These are phyloP conservation scores for Cheilosia grossa DNA, from an alignment of 2,888 invertebrate genomes.

Conservation along the genomic window DNA sequence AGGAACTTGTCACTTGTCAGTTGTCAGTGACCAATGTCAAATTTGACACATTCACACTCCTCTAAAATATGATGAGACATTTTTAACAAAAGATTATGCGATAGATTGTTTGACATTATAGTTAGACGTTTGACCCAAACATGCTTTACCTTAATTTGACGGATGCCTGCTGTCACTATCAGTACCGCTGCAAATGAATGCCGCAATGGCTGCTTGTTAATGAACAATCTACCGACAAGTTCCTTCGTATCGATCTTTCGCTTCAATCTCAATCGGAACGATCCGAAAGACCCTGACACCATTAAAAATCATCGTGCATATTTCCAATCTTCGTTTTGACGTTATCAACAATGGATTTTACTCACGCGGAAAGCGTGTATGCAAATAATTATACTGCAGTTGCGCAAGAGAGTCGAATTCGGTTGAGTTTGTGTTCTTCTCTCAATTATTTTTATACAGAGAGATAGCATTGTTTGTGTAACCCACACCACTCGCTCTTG, in stretches of 20 bases:
- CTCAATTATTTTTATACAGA: neutral
- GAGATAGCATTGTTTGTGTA: too few species aligned
- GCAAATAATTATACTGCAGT: neutral
- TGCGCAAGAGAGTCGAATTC: neutral
- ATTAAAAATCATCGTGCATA: neutral
- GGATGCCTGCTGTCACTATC: too few species aligned
- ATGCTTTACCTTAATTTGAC: too few species aligned
- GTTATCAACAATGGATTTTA: slow-evolving; percentile 1
- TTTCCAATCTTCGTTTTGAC: neutral
- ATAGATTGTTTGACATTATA: too few species aligned
- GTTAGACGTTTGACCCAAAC: too few species aligned
- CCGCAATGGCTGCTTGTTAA: neutral
- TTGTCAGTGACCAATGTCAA: too few species aligned
- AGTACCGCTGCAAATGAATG: too few species aligned
- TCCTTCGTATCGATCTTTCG: neutral
- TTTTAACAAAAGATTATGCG: too few species aligned
- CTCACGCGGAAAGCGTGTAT: neutral
- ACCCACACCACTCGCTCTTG: neutral
- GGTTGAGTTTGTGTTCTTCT: neutral
- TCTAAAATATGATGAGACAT: too few species aligned
- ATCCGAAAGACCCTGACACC: slow-evolving; percentile 4
- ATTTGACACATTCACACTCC: too few species aligned
- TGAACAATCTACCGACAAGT: neutral
- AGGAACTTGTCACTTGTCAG: too few species aligned
- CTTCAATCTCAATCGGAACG: neutral